A percentile compares a stretch with the other conserved stretches of the same genome.
These are phyloP conservation scores for Elymnias hypermnestra DNA, from an alignment of 1,140 invertebrate genomes.

Conservation along the genomic window DNA sequence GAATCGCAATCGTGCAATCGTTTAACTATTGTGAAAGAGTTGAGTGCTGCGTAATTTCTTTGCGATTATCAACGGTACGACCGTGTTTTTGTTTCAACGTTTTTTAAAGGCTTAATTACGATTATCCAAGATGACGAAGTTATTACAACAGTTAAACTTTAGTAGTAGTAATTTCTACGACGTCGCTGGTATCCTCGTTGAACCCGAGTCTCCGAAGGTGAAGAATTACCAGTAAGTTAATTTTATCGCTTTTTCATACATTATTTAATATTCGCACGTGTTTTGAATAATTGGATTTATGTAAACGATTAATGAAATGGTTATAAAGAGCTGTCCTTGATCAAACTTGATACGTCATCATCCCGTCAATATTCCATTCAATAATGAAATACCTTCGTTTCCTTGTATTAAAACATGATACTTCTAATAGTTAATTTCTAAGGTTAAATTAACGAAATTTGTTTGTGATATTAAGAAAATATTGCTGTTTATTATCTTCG, in stretches of 20 bases:
- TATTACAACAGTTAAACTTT: constrained; percentile 72
- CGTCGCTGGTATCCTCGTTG: constrained; percentile 37
- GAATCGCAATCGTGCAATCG: constrained; percentile 7
- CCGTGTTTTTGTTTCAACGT: constrained; percentile 60
- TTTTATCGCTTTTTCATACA: background rate
- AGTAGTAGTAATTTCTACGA: constrained; percentile 70
- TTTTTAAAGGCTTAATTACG: constrained; percentile 65
- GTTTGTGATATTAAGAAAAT: background rate
- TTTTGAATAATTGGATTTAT: background rate
- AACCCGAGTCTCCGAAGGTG: constrained; percentile 40
- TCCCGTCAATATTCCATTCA: constrained; percentile 1
- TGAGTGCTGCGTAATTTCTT: constrained; percentile 44
- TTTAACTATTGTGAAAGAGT: constrained; percentile 39
- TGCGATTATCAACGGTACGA: constrained; percentile 37
- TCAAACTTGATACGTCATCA: constrained; percentile 17
- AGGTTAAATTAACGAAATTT: constrained; percentile 1
- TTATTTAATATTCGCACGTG: background rate
- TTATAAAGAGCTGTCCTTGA: constrained; percentile 3
- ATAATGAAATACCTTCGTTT: constrained; percentile 3
- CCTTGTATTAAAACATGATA: background rate
- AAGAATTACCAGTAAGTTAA: constrained; percentile 52
- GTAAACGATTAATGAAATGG: background rate
- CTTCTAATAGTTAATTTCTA: background rate
- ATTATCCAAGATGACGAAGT: constrained; percentile 68
- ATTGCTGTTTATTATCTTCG: too few relatives aligned